These are phyloP conservation scores for Xanthostigma xanthostigma DNA, from an alignment of 2,888 invertebrate species.

Conservation along the genomic window DNA sequence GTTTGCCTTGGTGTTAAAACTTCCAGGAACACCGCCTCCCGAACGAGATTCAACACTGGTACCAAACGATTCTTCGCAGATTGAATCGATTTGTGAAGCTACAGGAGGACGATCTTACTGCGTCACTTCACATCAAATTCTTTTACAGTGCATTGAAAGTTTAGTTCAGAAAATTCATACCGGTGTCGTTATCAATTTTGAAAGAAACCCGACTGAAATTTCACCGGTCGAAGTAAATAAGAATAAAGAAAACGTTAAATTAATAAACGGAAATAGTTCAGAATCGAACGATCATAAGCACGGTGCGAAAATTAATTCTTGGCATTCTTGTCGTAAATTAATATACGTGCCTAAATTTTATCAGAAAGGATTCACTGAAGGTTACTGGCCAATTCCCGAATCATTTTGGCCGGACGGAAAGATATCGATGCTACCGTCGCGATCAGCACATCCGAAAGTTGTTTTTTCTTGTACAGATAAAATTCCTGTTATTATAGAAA, in stretches of 20 bases:
- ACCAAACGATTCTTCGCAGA: constrained; percentile 75
- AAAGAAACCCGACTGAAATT: constrained; percentile 85
- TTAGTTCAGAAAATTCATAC: constrained; percentile 94
- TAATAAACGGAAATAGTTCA: constrained; percentile 29
- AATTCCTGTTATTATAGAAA: constrained; percentile 90
- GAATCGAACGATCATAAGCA: not conserved
- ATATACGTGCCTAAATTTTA: constrained; percentile 87
- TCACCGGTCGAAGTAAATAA: constrained; percentile 33
- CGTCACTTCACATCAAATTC: constrained; percentile 85
- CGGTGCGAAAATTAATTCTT: constrained; percentile 25
- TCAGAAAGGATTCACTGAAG: constrained; percentile 80
- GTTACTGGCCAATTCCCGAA: constrained; percentile 99
- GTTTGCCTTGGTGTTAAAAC: constrained; percentile 83
- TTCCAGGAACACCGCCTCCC: constrained; percentile 80
- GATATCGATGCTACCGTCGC: constrained; percentile 72
- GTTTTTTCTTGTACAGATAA: constrained; percentile 87
- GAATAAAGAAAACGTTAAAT: constrained; percentile 28
- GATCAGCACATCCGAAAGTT: constrained; percentile 88
- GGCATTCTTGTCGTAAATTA: constrained; percentile 75
- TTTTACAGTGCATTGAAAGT: constrained; percentile 93
- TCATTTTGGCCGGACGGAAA: constrained; percentile 93
- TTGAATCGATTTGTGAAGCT: constrained; percentile 97
- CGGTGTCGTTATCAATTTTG: constrained; percentile 94
- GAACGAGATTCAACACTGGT: constrained; percentile 78
- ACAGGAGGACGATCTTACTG: constrained; percentile 96